Conservation (phyloP, 2,888 invertebrate genomes). For the Lampropteryx suffumata region DNA sequence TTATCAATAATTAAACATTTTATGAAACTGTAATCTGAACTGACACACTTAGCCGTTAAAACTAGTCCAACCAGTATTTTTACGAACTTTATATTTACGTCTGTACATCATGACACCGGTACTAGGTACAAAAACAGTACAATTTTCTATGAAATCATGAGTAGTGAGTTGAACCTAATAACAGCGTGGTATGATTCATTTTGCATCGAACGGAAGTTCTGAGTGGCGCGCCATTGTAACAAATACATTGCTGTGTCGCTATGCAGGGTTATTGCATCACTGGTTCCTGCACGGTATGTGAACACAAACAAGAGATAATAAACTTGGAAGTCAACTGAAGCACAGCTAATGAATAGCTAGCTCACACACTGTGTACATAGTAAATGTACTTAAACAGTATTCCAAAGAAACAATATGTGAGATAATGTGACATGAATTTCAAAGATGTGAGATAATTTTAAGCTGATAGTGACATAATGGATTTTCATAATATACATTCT, state of each 20-base stretch:
- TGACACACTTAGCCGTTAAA: slow-evolving; percentile 31
- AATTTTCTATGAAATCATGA: too few species aligned
- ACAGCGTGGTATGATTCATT: not conserved
- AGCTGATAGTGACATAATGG: too few species aligned
- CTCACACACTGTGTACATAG: not conserved
- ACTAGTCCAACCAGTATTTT: not conserved
- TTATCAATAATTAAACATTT: slow-evolving; percentile 37
- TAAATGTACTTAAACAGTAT: too few species aligned
- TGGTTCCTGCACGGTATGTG: slow-evolving; percentile 27
- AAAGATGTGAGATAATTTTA: too few species aligned
- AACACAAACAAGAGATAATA: slow-evolving; percentile 34
- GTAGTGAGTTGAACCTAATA: not conserved
- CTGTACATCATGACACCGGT: too few species aligned
- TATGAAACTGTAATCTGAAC: slow-evolving; percentile 39
- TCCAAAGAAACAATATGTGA: too few species aligned
- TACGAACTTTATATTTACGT: too few species aligned
- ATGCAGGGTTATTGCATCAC: slow-evolving; percentile 31
- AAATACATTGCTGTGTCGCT: slow-evolving; percentile 35
- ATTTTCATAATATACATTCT: too few species aligned
- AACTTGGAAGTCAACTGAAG: slow-evolving; percentile 29
- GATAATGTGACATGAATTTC: too few species aligned
- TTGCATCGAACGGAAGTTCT: not conserved
- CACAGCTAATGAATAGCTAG: slow-evolving; percentile 18
- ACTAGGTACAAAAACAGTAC: too few species aligned
- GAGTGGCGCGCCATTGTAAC: slow-evolving; percentile 26